Conservation (phyloP, 1,140 invertebrate species). For the Fopius arisanus region DNA sequence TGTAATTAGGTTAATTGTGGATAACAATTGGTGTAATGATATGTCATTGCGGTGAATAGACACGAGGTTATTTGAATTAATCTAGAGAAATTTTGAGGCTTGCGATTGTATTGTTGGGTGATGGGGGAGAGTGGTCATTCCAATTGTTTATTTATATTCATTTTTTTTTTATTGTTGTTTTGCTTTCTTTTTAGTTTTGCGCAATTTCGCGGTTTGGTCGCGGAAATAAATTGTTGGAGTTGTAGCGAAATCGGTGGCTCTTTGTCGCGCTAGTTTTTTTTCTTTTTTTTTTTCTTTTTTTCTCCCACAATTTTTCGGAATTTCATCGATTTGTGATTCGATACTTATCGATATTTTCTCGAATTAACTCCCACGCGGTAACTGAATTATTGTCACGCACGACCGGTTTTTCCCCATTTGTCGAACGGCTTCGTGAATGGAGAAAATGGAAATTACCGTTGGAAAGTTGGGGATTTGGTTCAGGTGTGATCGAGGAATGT, state of each 20-base stretch:
- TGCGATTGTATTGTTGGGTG: background rate
- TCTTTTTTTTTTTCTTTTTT: background rate
- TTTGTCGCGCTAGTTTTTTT: too few species aligned
- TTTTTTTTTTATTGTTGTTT: too few species aligned
- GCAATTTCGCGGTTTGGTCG: too few species aligned
- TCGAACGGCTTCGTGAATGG: background rate
- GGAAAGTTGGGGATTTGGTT: background rate
- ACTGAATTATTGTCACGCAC: background rate
- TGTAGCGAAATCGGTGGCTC: too few species aligned
- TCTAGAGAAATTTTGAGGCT: background rate
- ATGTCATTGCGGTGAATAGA: background rate
- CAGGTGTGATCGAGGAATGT: too few species aligned
- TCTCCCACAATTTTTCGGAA: background rate
- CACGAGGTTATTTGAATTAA: background rate
- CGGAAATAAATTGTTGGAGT: too few species aligned
- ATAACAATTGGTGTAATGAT: background rate
- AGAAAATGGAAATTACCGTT: background rate
- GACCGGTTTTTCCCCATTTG: background rate
- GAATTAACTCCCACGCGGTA: background rate
- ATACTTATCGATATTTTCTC: background rate
- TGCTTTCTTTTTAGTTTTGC: too few species aligned
- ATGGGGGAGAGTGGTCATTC: background rate
- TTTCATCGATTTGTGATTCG: background rate
- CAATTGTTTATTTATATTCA: too few species aligned
- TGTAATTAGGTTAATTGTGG: conserved; percentile 1